Evolutionary conservation across 2,113 vertebrate genomes (phyloP), one percentile per base, ranked within the genome.

Genomic region (Lichenostomus cassidix): DNA sequence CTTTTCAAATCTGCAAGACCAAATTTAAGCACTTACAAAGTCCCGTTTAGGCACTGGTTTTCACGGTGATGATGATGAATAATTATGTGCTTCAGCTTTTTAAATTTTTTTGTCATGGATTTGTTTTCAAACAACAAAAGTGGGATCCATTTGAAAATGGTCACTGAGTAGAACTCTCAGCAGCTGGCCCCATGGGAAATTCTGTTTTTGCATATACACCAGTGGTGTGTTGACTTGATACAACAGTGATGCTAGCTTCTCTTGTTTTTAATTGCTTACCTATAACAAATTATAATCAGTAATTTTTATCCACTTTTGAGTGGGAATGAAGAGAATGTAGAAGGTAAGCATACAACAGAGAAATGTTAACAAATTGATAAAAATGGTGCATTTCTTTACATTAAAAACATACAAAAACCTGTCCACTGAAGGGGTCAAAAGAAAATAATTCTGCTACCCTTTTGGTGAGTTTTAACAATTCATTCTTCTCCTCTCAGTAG

Each of bases 51-150:
- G 62, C 35, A 27, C 8, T 44, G 10, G 5, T 88, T 88, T 75
- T 53, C 31, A 33, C 0, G 0, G 35, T 70, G 22, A 7, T 59
- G 19, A 25, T 71, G 22, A 17, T 80, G 15, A n/a, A 9, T 65
- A 76, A 46, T 62, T 49, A 19, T 24, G 15, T 8, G 64, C 25
- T 79, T 88, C 39, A 35, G 17, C 13, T 83, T 39, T 39, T 39
- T 11, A 39, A 39, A 39, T 11, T 41, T 78, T 42, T 59, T 33
- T 8, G n/a, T 39, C 13, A 41, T 2, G 21, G 4, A 5, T 76
- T 86, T 82, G 17, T 58, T 94, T 88, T 79, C 37, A 75, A 71
- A 37, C 25, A 50, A 39, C 13, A 15, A 19, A 74, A 23, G 58
- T 4, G 4, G 15, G 33, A 47, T n/a, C 25, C 7, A 2, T 68